Evolutionary conservation across 2,888 invertebrate species (phyloP), one percentile per base, ranked within the genome.

Genomic region (Lysandra bellargus): DNA sequence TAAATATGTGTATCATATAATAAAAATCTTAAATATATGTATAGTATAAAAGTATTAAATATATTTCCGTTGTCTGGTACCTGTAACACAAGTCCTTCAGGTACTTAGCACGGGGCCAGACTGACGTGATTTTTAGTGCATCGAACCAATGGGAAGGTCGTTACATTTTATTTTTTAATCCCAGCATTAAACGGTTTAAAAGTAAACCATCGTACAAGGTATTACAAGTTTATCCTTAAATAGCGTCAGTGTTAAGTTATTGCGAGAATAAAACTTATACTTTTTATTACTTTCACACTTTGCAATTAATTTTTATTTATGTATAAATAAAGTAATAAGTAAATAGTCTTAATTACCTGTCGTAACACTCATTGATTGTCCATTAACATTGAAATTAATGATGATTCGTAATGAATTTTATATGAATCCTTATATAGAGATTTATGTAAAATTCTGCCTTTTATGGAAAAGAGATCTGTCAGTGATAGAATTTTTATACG

Each of bases 71-170:
- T 23, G 23, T 23, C 23, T 23, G 23, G 23, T 23, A 23, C 23
- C 23, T 23, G 23, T 23, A 23, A 23, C 23, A 23, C 23, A 23
- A 23, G 23, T 23, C 23, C 23, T 23, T 23, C 23, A 23, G 23
- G 23, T 23, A 23, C 23, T 23, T 23, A 23, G 0, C 23, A 23
- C 23, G 23, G 23, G 23, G 23, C 23, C 23, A 23, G 23, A 23
- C 23, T 23, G 23, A 23, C 23, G 23, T 23, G 23, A 23, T 23
- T 23, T 23, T 23, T 79, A 79, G 82, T 81, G 81, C 83, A 83
- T 81, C 79, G 83, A 81, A 80, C 83, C 77, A 74, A 80, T 37
- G 74, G 78, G 79, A 79, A 80, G 72, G 76, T 78, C 74, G 78
- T 81, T 80, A 23, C 17, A 44, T 74, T 73, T 49, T 69, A 80